Evolutionary conservation across 2,797 vertebrate genomes (phyloP).

Genomic region (Limnodromus scolopaceus): DNA sequence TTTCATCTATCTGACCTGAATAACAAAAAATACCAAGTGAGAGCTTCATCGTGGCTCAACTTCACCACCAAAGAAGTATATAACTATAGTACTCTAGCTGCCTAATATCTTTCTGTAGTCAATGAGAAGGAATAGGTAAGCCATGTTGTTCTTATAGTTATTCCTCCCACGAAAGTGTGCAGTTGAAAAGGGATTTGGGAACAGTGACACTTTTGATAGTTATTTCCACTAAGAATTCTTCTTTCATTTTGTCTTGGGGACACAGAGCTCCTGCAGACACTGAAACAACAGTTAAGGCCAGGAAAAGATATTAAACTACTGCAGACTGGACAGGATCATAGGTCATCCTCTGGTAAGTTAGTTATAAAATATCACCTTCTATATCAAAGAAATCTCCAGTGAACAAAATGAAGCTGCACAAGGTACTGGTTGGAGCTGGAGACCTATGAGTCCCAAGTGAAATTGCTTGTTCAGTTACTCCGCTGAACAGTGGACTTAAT

Average conservation of each 20-base stretch:
- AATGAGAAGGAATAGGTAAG: neutral
- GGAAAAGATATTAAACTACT: constrained; percentile 26
- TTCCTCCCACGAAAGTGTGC: neutral
- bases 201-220: neutral
- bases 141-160: neutral
- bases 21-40: neutral
- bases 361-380: neutral
- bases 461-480: neutral
- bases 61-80: neutral
- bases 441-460: neutral
- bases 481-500: neutral
- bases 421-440: neutral
- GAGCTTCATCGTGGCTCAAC: neutral
- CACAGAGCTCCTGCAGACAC: neutral
- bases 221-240: neutral
- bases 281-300: neutral
- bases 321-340: neutral
- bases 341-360: neutral
- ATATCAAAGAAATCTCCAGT: neutral
- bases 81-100: neutral
- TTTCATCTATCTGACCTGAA: neutral
- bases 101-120: neutral
- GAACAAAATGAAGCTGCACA: neutral
- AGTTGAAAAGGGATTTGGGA: neutral
- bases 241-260: neutral